Evolutionary conservation across 2,888 invertebrate genomes (phyloP).

Genomic region (Cantharis nigra): DNA sequence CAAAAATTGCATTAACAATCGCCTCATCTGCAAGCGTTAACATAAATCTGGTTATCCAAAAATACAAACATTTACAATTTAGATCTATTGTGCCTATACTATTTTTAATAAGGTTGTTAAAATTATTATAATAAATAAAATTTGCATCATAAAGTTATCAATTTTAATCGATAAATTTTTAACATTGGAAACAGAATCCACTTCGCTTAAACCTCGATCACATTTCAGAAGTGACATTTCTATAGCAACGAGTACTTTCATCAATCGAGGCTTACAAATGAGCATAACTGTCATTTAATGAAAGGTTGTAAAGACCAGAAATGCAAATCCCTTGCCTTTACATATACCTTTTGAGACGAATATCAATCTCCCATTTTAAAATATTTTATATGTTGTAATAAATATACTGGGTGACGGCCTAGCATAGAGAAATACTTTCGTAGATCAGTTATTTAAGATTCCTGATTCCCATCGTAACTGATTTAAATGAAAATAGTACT

Average conservation of each 20-base stretch:
- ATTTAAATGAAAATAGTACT: too few species aligned
- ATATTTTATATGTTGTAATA: not conserved
- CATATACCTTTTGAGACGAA: not conserved
- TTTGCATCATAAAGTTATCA: not conserved
- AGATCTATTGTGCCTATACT: not conserved
- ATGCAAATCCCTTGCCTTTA: slow-evolving; percentile 16
- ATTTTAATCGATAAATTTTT: not conserved
- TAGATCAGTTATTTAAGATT: too few species aligned
- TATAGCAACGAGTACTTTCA: slow-evolving; percentile 17
- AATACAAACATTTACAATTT: not conserved
- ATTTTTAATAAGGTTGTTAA: not conserved
- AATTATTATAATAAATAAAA: not conserved
- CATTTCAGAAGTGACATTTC: slow-evolving; percentile 16
- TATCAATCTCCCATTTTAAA: not conserved
- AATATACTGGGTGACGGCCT: not conserved
- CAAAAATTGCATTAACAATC: not conserved
- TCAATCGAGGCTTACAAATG: slow-evolving; percentile 20
- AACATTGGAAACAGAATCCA: not conserved
- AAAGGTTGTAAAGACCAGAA: slow-evolving; percentile 6
- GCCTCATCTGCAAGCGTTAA: not conserved
- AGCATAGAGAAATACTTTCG: too few species aligned
- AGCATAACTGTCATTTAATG: slow-evolving; percentile 19
- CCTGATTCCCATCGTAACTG: too few species aligned
- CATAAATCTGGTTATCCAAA: not conserved
- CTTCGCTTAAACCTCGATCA: slow-evolving; percentile 1